Evolutionary conservation across 2,888 invertebrate genomes (phyloP), one percentile per base, ranked within the genome.

Genomic region (Mesoligia furuncula): DNA sequence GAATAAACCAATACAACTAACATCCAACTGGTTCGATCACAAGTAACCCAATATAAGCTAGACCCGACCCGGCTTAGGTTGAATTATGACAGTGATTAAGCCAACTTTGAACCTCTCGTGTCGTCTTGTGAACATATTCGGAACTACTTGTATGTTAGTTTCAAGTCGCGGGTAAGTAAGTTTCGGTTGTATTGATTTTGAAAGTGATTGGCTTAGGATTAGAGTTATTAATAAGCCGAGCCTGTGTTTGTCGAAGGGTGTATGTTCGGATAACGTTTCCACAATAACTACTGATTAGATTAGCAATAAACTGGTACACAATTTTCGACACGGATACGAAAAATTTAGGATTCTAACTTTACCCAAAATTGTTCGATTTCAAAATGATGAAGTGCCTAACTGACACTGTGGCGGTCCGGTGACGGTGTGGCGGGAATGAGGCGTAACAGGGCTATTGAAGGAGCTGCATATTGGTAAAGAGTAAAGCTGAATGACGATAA

Each of bases 71-170:
- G 80, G 85, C 85, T 88, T 75, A 80, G 68, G 65, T 77, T 87
- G 80, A 91, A 89, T 89, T 91, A 90, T 90, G 90, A 89, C 90
- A 85, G 90, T 89, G 89, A 88, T 90, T 88, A 87, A 87, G 85
- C 67, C 82, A 85, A 90, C 81, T 87, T 90, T 81, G 78, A 81
- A 71, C 80, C 75, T 75, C 78, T 82, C 77, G 66, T 79, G 85
- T 79, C 88, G 81, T 81, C 84, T 84, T 72, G 78, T 64, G 77
- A 77, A 84, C 71, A 77, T 85, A 79, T 73, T 73, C 17, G 3
- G 27, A 77, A 83, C 83, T 73, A 80, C 75, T 80, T 62, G 74
- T 61, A 17, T 73, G 84, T 65, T 24, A 85, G 82, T 82, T 82
- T 75, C 57, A 20, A 66, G 39, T 77, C 39, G 54, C 51, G 75